These are phyloP conservation scores for Pinna nobilis DNA, from an alignment of 1,140 invertebrate genomes.

Conservation along the genomic window DNA sequence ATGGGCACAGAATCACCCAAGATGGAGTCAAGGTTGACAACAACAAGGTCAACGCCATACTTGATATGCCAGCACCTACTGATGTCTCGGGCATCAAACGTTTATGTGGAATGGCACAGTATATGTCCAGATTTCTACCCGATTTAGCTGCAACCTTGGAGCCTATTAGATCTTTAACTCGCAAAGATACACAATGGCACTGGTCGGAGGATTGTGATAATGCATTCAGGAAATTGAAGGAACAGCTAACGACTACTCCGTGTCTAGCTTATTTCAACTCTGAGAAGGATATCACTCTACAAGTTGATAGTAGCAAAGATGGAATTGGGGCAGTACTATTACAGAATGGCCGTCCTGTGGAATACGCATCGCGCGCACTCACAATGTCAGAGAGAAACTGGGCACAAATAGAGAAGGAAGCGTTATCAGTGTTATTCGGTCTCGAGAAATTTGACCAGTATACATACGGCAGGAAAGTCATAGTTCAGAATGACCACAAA, in stretches of 20 bases:
- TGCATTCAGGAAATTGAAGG: conserved; percentile 68
- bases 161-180: conserved; percentile 54
- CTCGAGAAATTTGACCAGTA: conserved; percentile 55
- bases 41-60: conserved; percentile 61
- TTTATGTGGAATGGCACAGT: conserved; percentile 18
- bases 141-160: conserved; percentile 17
- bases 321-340: conserved; percentile 74
- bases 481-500: conserved; percentile 67
- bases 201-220: conserved; percentile 70
- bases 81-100: conserved; percentile 42
- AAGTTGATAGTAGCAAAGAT: conserved; percentile 52
- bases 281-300: conserved; percentile 43
- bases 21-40: conserved; percentile 55
- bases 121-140: neutral
- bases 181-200: conserved; percentile 38
- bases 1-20: neutral
- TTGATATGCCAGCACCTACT: conserved; percentile 55
- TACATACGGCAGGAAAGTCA: conserved; percentile 56
- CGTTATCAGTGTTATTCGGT: conserved; percentile 75
- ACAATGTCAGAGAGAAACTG: conserved; percentile 74
- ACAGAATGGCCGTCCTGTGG: conserved; percentile 74
- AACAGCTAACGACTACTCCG: conserved; percentile 42
- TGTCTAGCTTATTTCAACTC: conserved; percentile 56
- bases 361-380: conserved; percentile 74
- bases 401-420: conserved; percentile 75